A percentile compares a stretch with the other conserved stretches of the same genome.
Conservation (phyloP, 2,113 vertebrate genomes). For the Macroglossus sobrinus region DNA sequence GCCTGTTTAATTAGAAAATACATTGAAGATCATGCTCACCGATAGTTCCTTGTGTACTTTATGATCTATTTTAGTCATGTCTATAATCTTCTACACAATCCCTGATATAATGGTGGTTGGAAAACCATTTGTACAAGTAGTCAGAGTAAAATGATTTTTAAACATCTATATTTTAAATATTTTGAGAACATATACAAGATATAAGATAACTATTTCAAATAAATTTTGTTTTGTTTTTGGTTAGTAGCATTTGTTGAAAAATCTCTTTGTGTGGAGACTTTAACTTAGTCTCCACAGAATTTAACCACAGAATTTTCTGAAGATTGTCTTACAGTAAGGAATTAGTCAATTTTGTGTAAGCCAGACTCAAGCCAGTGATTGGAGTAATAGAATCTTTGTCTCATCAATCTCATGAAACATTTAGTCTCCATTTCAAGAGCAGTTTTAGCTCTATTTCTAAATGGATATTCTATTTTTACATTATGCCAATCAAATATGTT, state of each 20-base stretch:
- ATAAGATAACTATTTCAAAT: neutral
- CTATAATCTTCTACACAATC: neutral
- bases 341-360: constrained; percentile 63
- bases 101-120: neutral
- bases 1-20: neutral
- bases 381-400: constrained; percentile 61
- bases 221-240: neutral
- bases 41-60: neutral
- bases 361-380: constrained; percentile 63
- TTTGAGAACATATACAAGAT: neutral
- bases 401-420: constrained; percentile 71
- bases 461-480: constrained; percentile 74
- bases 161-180: neutral
- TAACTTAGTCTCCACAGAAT: constrained; percentile 6
- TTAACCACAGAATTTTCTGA: constrained; percentile 34
- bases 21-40: neutral
- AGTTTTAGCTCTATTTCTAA: constrained; percentile 71
- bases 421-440: constrained; percentile 65
- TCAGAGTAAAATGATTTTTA: neutral
- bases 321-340: constrained; percentile 45
- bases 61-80: neutral
- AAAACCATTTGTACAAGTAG: neutral
- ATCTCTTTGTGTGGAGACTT: neutral
- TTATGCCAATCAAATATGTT: constrained; percentile 73
- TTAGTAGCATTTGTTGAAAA: neutral